Conservation (phyloP, 2,113 vertebrate species). For the Smithornis capensis region DNA sequence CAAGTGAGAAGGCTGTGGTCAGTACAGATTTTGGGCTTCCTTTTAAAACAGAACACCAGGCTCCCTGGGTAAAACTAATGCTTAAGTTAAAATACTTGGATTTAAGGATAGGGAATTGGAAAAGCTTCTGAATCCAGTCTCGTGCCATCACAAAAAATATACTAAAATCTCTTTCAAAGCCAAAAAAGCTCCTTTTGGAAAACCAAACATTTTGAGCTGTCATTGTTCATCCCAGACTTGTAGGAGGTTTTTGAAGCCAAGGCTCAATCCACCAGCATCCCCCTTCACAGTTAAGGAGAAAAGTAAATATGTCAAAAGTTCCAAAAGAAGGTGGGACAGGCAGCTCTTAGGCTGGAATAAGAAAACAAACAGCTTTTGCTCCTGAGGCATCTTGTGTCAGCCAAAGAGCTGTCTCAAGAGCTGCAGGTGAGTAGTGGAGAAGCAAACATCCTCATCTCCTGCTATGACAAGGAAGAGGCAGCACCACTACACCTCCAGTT, state of each 20-base stretch:
- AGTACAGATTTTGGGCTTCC: accelerated
- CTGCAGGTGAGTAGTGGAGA: not conserved
- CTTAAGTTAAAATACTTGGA: not conserved
- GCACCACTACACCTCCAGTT: not conserved
- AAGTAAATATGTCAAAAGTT: not conserved
- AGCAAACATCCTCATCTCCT: not conserved
- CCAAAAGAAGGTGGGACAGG: not conserved
- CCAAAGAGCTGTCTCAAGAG: not conserved
- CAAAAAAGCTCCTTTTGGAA: not conserved
- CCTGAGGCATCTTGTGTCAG: not conserved
- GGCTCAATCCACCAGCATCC: not conserved
- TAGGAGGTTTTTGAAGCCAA: not conserved
- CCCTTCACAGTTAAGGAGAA: not conserved
- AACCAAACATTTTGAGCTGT: not conserved
- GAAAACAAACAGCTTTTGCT: not conserved
- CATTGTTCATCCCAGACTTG: not conserved
- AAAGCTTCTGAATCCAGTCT: not conserved
- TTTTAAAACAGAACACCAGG: not conserved
- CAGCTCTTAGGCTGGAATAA: not conserved
- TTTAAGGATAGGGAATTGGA: not conserved
- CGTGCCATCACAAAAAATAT: not conserved
- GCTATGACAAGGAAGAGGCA: not conserved
- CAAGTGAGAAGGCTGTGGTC: not conserved
- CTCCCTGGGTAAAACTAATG: not conserved
- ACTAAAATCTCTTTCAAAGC: not conserved